Evolutionary conservation across 2,113 vertebrate genomes (phyloP).

Genomic region (Gila orcuttii): DNA sequence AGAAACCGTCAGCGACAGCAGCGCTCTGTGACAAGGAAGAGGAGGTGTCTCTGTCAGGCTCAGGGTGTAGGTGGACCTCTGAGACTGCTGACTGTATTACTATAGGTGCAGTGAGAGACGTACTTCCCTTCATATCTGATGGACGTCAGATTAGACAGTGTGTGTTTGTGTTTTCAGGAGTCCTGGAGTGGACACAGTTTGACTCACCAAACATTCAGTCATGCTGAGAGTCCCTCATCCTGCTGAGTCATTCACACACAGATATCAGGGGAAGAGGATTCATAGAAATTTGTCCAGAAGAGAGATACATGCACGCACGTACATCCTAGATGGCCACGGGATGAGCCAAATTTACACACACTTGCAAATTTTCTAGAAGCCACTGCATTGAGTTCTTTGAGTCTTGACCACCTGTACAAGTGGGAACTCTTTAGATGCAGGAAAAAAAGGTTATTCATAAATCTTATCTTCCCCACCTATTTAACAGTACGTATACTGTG

Average conservation of each 20-base stretch:
- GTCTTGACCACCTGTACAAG: background rate
- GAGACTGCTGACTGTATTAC: constrained; percentile 28
- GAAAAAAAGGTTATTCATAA: background rate
- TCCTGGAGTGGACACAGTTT: constrained; percentile 41
- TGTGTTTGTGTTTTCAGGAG: constrained; percentile 7
- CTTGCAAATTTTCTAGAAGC: background rate
- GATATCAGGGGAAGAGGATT: background rate
- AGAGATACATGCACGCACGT: background rate
- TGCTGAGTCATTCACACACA: constrained; percentile 53
- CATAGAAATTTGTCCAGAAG: background rate
- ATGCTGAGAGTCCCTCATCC: constrained; percentile 53
- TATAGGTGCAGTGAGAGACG: constrained; percentile 45
- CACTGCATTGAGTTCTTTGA: background rate
- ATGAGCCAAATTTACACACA: background rate
- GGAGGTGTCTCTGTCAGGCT: constrained; percentile 46
- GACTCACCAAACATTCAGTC: constrained; percentile 53
- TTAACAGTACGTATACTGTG: background rate
- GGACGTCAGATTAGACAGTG: constrained; percentile 17
- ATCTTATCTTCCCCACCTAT: background rate
- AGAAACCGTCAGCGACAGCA: constrained; percentile 15
- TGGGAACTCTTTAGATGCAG: background rate
- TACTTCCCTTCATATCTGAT: background rate
- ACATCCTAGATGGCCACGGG: background rate
- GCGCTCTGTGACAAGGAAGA: constrained; percentile 35
- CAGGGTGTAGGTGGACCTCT: constrained; percentile 43